Evolutionary conservation across 2,113 vertebrate species (phyloP).

Genomic region (Brachyhypopomus occidentalis): DNA sequence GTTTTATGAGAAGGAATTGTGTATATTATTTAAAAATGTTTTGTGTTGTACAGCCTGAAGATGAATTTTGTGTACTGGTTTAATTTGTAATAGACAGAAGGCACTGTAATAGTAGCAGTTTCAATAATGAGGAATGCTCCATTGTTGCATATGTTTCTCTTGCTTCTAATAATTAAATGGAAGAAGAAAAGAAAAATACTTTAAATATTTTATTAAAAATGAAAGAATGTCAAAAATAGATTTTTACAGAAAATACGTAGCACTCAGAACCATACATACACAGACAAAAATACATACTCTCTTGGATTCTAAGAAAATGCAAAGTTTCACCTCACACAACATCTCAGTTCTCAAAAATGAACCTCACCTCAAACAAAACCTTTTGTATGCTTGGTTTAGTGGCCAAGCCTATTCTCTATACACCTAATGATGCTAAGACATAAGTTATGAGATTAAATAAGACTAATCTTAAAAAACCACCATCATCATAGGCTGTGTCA

Average conservation of each 20-base stretch:
- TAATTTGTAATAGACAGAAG: neutral
- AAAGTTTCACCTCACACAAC: neutral
- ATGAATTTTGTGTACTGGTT: neutral
- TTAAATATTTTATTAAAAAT: conserved; percentile 55
- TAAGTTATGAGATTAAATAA: conserved; percentile 28
- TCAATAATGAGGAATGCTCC: too few species aligned
- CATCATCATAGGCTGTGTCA: conserved; percentile 1
- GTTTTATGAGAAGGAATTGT: too few species aligned
- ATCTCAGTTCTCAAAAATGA: conserved; percentile 49
- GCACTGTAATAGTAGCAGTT: too few species aligned
- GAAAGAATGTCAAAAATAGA: conserved; percentile 44
- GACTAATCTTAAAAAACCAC: conserved; percentile 13
- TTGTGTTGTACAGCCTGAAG: too few species aligned
- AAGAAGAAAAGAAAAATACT: neutral
- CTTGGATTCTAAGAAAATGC: neutral
- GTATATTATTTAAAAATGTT: too few species aligned
- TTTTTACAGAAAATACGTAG: conserved; percentile 26
- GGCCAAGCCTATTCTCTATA: conserved; percentile 26
- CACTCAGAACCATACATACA: neutral
- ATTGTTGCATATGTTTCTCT: too few species aligned
- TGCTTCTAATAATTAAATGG: neutral
- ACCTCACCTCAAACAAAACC: conserved; percentile 26
- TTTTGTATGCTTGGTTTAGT: conserved; percentile 12
- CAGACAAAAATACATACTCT: neutral
- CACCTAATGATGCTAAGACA: conserved; percentile 15